Evolutionary conservation across 2,113 vertebrate species (phyloP).

Genomic region (Halcyon senegalensis): DNA sequence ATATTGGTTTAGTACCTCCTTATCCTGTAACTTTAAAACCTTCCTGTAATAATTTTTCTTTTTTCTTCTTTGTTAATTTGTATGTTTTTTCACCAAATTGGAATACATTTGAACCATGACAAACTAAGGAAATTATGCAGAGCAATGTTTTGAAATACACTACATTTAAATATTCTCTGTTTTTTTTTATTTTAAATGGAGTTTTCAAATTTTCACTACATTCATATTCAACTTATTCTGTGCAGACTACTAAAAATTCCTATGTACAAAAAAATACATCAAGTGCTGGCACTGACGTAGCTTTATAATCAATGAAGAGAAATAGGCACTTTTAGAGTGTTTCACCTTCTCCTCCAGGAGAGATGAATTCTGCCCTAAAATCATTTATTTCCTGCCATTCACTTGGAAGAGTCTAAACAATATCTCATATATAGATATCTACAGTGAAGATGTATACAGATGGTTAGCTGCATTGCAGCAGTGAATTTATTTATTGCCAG

Average conservation of each 20-base stretch:
- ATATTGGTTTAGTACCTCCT: background rate
- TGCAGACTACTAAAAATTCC: background rate
- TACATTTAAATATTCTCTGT: background rate
- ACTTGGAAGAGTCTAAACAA: background rate
- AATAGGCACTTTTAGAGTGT: background rate
- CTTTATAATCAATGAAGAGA: background rate
- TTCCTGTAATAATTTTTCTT: background rate
- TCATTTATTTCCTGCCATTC: background rate
- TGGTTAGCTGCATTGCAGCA: background rate
- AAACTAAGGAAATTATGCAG: background rate
- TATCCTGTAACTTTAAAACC: background rate
- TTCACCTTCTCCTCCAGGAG: background rate
- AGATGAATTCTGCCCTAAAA: background rate
- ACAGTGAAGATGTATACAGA: background rate
- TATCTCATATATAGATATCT: background rate
- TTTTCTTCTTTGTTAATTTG: background rate
- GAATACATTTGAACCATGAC: background rate
- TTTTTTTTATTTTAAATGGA: background rate
- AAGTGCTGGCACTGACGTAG: background rate
- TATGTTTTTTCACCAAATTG: background rate
- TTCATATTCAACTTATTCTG: background rate
- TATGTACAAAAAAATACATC: background rate
- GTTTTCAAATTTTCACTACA: background rate
- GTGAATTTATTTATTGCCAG: background rate
- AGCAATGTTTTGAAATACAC: background rate